Evolutionary conservation across 2,888 invertebrate genomes (phyloP), one percentile per base, ranked within the genome.

Genomic region (Griposia aprilina): DNA sequence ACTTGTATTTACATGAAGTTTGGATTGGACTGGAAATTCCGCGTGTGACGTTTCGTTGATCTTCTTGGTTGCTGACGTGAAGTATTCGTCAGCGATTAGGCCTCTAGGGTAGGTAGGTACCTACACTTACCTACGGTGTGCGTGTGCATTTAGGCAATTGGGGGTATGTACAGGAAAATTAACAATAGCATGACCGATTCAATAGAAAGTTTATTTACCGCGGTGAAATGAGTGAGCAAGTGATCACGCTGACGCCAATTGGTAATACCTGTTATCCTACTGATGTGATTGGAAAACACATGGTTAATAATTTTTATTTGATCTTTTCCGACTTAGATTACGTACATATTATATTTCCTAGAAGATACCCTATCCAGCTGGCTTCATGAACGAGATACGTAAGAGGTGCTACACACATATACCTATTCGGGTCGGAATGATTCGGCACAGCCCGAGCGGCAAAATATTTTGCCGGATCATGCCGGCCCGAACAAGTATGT

Each of bases 271-370:
- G 26, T 45, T 52, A 60, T 10, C 30, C 30, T 20, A n/a, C 41
- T 20, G 15, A 7, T n/a, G 41, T 30, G 17, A 26, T 41, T 26
- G 59, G 50, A 17, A 75, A 76, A 59, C 17, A 52, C 26, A 11
- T n/a, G 6, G 7, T 57, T 30, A 57, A 59, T 50, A 6, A 60
- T 70, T n/a, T 36, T 26, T 17, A 48, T 70, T 41, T 17, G 1
- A 50, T 71, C 36, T 75, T 75, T 71, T 71, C 50, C 26, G 59
- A 59, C 30, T 17, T 59, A 26, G 59, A 59, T 59, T 26, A 2
- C 26, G 30, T 17, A 17, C 26, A 60, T 17, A 17, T 8, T 60
- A 60, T 60, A 26, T 17, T 59, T 30, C 26, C 3, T 17, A 59
- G 59, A 26, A 59, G 59, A 26, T 59, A 26, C 59, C 26, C 6